Evolutionary conservation across 2,888 invertebrate species (phyloP).

Genomic region (Hybos culiciformis): DNA sequence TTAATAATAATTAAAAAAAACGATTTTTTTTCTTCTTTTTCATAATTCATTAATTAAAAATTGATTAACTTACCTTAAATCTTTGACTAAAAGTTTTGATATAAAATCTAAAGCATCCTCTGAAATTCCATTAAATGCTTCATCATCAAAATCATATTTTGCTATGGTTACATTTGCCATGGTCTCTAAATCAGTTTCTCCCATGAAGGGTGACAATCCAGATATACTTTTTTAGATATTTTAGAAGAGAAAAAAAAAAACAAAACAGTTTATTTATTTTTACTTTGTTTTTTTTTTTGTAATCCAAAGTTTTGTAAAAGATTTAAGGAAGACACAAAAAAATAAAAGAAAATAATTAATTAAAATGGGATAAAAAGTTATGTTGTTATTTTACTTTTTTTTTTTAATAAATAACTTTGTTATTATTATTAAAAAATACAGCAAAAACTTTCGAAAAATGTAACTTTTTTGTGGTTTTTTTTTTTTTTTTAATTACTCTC

Average conservation of each 20-base stretch:
- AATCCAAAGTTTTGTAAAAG: neutral
- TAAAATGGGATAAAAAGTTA: too few relatives aligned
- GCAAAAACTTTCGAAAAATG: too few relatives aligned
- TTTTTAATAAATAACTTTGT: too few relatives aligned
- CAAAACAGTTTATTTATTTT: conserved; percentile 10
- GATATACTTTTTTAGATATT: conserved; percentile 53
- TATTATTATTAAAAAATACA: too few relatives aligned
- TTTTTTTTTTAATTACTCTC: too few relatives aligned
- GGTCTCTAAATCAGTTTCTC: conserved; percentile 92
- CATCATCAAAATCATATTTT: conserved; percentile 95
- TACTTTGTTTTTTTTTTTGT: neutral
- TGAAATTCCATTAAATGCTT: conserved; percentile 89
- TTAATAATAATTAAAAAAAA: too few relatives aligned
- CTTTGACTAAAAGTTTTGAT: conserved; percentile 75
- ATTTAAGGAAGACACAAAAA: neutral
- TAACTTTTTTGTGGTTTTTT: too few relatives aligned
- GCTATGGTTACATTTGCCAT: conserved; percentile 98
- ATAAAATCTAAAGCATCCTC: conserved; percentile 95
- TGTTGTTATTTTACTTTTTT: too few relatives aligned
- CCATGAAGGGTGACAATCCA: conserved; percentile 97
- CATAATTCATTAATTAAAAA: too few relatives aligned
- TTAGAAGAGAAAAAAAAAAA: neutral
- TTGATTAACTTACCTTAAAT: conserved; percentile 62
- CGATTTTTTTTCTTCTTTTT: too few relatives aligned
- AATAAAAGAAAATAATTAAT: neutral